A percentile compares a stretch with the other conserved stretches of the same genome.
Evolutionary conservation across 2,113 vertebrate species (phyloP).

Genomic region (Microtus montanus): DNA sequence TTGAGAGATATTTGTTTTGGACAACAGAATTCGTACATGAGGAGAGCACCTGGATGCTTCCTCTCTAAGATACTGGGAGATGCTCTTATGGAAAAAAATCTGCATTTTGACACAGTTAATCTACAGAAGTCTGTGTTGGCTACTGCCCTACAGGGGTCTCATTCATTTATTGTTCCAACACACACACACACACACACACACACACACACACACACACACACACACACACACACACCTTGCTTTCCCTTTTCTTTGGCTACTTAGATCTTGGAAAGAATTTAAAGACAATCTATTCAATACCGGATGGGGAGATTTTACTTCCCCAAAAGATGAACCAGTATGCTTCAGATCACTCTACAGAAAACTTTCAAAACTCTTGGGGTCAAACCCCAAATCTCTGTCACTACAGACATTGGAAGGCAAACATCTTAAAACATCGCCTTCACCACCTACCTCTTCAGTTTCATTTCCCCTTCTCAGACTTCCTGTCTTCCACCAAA

Average conservation of each 20-base stretch:
- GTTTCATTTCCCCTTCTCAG: slow-evolving; percentile 67
- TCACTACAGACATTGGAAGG: slow-evolving; percentile 24
- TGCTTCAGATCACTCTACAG: background rate
- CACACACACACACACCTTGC: background rate
- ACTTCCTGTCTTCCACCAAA: slow-evolving; percentile 11
- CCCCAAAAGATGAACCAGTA: background rate
- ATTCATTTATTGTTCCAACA: background rate
- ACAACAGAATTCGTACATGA: background rate
- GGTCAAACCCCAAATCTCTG: background rate
- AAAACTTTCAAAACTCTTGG: background rate
- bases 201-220: background rate
- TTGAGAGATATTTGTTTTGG: background rate
- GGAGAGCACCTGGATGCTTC: background rate
- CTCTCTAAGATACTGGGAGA: background rate
- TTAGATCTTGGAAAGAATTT: slow-evolving; percentile 42
- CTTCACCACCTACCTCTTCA: background rate
- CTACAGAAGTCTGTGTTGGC: background rate
- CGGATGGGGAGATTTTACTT: background rate
- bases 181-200: background rate
- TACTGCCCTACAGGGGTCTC: background rate
- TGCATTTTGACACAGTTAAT: background rate
- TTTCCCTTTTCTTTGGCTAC: slow-evolving; percentile 22
- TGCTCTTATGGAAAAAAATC: background rate
- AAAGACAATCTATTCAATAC: background rate
- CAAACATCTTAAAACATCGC: background rate